Conservation (phyloP, 1,140 invertebrate species). For the Helicoverpa zea region DNA sequence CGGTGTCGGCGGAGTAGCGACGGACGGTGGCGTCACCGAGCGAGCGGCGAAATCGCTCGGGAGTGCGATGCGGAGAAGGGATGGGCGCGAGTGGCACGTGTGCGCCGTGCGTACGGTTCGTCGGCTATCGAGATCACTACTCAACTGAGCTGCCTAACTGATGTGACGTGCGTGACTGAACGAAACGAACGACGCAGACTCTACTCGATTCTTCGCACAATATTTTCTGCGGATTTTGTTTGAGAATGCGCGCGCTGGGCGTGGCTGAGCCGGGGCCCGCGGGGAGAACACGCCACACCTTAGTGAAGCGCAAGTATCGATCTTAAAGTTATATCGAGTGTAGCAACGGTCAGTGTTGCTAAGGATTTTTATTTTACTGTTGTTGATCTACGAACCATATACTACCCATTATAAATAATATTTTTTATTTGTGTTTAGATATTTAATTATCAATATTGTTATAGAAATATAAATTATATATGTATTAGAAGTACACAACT, state of each 20-base stretch:
- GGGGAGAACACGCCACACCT: slow-evolving; percentile 72
- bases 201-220: slow-evolving; percentile 75
- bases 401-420: no score
- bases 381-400: not conserved
- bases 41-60: slow-evolving; percentile 63
- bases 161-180: slow-evolving; percentile 80
- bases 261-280: slow-evolving; percentile 76
- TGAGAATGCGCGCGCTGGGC: slow-evolving; percentile 83
- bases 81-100: slow-evolving; percentile 78
- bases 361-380: slow-evolving; percentile 11
- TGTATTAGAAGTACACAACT: no score
- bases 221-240: slow-evolving; percentile 81
- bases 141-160: slow-evolving; percentile 73
- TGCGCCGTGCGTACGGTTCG: slow-evolving; percentile 80
- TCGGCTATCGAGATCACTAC: slow-evolving; percentile 78
- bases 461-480: no score
- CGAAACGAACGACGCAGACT: slow-evolving; percentile 69
- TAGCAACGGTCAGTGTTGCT: slow-evolving; percentile 4
- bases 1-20: slow-evolving; percentile 54
- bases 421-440: no score
- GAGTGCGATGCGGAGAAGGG: slow-evolving; percentile 65
- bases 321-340: slow-evolving; percentile 66
- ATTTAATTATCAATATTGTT: no score
- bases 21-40: slow-evolving; percentile 63
- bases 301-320: slow-evolving; percentile 73